These are phyloP conservation scores for Triplophysa dalaica DNA, from an alignment of 2,113 vertebrate species.

Conservation along the genomic window DNA sequence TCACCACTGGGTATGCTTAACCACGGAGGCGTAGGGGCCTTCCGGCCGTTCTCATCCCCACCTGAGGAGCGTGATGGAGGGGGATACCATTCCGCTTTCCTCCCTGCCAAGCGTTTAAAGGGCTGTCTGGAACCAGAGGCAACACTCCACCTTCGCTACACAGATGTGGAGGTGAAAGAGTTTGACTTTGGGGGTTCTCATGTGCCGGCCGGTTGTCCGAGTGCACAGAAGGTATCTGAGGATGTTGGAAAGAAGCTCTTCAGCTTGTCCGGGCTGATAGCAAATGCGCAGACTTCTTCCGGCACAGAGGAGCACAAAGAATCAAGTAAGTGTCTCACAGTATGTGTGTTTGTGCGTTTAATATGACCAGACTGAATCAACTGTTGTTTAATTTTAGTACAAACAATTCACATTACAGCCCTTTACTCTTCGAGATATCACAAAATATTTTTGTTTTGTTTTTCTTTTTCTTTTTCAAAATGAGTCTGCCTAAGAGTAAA, in stretches of 20 bases:
- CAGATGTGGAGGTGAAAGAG: slow-evolving; percentile 92
- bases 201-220: slow-evolving; percentile 80
- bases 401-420: background rate
- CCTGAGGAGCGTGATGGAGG: slow-evolving; percentile 87
- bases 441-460: background rate
- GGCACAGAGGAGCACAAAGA: slow-evolving; percentile 94
- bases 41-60: slow-evolving; percentile 90
- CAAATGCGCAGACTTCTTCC: slow-evolving; percentile 88
- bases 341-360: background rate
- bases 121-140: slow-evolving; percentile 84
- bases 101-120: slow-evolving; percentile 93
- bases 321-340: slow-evolving; percentile 84
- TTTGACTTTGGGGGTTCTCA: slow-evolving; percentile 86
- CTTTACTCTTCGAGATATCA: background rate
- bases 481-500: too few relatives aligned
- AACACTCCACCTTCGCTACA: slow-evolving; percentile 86
- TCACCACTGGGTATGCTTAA: slow-evolving; percentile 93
- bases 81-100: slow-evolving; percentile 94
- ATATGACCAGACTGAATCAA: background rate
- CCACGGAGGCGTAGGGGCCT: slow-evolving; percentile 92
- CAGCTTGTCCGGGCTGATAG: slow-evolving; percentile 94
- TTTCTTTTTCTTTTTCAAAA: too few relatives aligned
- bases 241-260: slow-evolving; percentile 95
- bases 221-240: slow-evolving; percentile 85
- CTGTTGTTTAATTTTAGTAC: background rate